A percentile compares a stretch with the other conserved stretches of the same genome.
phyloP scores from a whole-genome alignment of 2,113 vertebrate species.

The Bostrychus sinensis region DNA sequence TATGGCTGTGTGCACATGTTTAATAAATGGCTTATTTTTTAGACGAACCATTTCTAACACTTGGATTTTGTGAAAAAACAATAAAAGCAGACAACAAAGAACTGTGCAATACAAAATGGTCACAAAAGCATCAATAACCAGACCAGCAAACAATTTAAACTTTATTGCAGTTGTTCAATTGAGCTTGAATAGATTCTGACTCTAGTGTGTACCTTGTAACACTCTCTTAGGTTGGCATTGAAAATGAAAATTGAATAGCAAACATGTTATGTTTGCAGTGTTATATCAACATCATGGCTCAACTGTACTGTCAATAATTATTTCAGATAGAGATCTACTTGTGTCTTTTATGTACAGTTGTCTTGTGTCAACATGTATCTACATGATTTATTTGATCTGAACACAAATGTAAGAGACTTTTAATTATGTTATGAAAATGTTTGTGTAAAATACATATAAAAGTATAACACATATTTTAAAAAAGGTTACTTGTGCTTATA shows the following conservation, averaged over 20 bases:
- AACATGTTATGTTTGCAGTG: constrained; percentile 46
- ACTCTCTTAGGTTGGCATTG: constrained; percentile 23
- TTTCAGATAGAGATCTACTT: constrained; percentile 21
- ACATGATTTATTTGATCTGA: background rate
- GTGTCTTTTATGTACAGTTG: background rate
- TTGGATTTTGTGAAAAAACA: constrained; percentile 32
- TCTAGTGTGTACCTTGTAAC: constrained; percentile 49
- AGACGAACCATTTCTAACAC: background rate
- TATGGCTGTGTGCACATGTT: background rate
- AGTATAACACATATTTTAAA: background rate
- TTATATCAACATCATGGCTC: constrained; percentile 45
- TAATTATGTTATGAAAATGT: background rate
- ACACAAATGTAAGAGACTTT: background rate
- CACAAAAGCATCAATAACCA: constrained; percentile 31
- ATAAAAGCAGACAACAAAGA: constrained; percentile 15
- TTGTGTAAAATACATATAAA: background rate
- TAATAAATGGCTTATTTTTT: constrained; percentile 14
- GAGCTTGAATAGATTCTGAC: constrained; percentile 31
- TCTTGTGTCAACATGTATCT: background rate
- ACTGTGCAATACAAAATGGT: background rate
- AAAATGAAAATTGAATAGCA: constrained; percentile 35
- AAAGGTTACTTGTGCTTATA: background rate
- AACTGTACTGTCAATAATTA: constrained; percentile 58
- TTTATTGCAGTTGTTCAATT: constrained; percentile 38
- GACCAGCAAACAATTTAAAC: constrained; percentile 13